Conservation (phyloP, 2,113 vertebrate genomes). For the Herpetotheres cachinnans region DNA sequence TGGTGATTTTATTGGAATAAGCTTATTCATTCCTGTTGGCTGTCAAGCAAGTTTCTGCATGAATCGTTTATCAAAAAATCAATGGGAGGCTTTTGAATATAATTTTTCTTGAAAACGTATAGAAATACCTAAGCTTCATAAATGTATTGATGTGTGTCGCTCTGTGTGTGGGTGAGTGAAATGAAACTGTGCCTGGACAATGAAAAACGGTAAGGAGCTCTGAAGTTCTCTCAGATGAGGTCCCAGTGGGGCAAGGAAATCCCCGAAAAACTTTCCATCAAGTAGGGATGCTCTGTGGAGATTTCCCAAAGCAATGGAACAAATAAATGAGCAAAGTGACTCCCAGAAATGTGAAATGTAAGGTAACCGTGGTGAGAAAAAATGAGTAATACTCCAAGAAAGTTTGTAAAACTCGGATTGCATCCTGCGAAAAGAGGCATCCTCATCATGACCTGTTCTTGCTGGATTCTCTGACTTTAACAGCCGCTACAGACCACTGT, state of each 20-base stretch:
- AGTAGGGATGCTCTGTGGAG: background rate
- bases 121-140: conserved; percentile 49
- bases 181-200: conserved; percentile 15
- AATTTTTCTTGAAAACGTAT: conserved; percentile 20
- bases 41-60: conserved; percentile 54
- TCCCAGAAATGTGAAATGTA: background rate
- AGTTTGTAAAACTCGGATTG: background rate
- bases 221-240: background rate
- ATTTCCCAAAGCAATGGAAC: background rate
- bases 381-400: background rate
- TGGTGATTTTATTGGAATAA: conserved; percentile 63
- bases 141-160: conserved; percentile 21
- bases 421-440: background rate
- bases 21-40: conserved; percentile 61
- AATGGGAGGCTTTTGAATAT: conserved; percentile 35
- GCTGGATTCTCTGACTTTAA: background rate
- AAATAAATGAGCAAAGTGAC: background rate
- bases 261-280: background rate
- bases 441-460: background rate
- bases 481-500: background rate
- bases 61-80: conserved; percentile 59
- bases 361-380: background rate
- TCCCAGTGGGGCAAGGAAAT: background rate
- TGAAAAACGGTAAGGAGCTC: background rate
- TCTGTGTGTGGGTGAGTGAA: background rate